Percentiles rank a stretch among this genome's conserved stretches.
These are phyloP conservation scores for Drosophila sordidapex DNA, from an alignment of 2,888 invertebrate species.

Conservation along the genomic window DNA sequence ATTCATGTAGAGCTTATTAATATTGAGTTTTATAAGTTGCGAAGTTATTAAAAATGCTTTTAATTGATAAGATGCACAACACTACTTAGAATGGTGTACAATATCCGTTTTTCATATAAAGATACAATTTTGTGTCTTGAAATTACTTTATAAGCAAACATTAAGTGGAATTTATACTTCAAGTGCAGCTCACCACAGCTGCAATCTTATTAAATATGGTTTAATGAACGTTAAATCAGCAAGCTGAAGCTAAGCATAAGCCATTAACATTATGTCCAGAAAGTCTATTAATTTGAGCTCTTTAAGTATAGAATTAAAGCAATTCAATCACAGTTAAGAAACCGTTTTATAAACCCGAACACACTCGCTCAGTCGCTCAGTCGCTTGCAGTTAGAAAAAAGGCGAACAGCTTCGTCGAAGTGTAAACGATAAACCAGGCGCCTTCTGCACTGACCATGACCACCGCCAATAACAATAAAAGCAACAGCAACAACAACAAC, in stretches of 20 bases:
- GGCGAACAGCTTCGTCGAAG: conserved; percentile 53
- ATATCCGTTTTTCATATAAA: neutral
- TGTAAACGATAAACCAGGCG: conserved; percentile 65
- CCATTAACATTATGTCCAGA: neutral
- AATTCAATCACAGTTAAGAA: conserved; percentile 11
- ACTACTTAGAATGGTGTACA: neutral
- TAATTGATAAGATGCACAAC: neutral
- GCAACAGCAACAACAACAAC: conserved; percentile 7
- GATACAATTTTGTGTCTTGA: neutral
- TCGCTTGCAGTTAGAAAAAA: conserved; percentile 14
- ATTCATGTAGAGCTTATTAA: neutral
- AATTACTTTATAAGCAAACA: neutral
- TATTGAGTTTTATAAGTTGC: neutral
- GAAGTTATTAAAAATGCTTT: neutral
- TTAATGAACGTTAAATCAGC: neutral
- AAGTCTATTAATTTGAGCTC: conserved; percentile 11
- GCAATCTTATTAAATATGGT: neutral
- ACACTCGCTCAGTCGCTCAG: conserved; percentile 9
- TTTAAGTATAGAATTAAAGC: conserved; percentile 33
- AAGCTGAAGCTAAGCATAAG: neutral
- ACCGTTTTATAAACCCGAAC: conserved; percentile 14
- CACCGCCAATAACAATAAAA: conserved; percentile 28
- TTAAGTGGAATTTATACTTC: neutral
- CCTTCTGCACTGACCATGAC: conserved; percentile 47
- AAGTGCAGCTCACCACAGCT: neutral